Conservation (phyloP, 2,888 invertebrate species). For the Chalcis sispes region DNA sequence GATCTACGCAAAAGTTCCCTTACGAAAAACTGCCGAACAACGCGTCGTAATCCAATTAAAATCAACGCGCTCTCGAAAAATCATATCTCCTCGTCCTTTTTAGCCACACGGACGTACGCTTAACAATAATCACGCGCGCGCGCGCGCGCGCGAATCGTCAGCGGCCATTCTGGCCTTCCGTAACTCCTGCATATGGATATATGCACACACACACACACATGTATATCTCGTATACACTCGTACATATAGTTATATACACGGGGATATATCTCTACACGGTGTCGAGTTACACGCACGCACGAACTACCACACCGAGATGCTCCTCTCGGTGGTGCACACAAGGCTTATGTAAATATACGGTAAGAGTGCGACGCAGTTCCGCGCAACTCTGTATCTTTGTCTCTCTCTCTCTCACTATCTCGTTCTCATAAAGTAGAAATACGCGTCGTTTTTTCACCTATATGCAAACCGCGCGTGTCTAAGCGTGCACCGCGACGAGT, state of each 20-base stretch:
- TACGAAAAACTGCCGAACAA: too few species aligned
- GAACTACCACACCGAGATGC: not conserved
- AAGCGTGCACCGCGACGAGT: not conserved
- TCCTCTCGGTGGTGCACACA: slow-evolving; percentile 62
- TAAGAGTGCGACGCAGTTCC: slow-evolving; percentile 24
- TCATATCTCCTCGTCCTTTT: not conserved
- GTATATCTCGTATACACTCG: too few species aligned
- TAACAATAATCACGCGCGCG: not conserved
- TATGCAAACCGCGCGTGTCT: too few species aligned
- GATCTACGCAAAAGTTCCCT: too few species aligned
- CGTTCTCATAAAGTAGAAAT: too few species aligned
- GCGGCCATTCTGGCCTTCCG: slow-evolving; percentile 46
- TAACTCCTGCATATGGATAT: slow-evolving; percentile 48
- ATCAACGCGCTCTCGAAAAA: too few species aligned
- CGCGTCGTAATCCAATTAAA: too few species aligned
- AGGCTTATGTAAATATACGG: slow-evolving; percentile 68
- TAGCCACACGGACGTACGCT: not conserved
- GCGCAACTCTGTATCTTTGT: too few species aligned
- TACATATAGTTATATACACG: not conserved
- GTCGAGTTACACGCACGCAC: slow-evolving; percentile 66
- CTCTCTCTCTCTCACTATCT: too few species aligned
- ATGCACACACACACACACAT: slow-evolving; percentile 20
- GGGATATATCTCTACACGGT: slow-evolving; percentile 60
- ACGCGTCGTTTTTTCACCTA: too few species aligned
- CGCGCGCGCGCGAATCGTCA: not conserved